Percentiles rank a stretch among this genome's conserved stretches.
phyloP scores from a whole-genome alignment of 2,797 vertebrate species.

The Botia almorhae region DNA sequence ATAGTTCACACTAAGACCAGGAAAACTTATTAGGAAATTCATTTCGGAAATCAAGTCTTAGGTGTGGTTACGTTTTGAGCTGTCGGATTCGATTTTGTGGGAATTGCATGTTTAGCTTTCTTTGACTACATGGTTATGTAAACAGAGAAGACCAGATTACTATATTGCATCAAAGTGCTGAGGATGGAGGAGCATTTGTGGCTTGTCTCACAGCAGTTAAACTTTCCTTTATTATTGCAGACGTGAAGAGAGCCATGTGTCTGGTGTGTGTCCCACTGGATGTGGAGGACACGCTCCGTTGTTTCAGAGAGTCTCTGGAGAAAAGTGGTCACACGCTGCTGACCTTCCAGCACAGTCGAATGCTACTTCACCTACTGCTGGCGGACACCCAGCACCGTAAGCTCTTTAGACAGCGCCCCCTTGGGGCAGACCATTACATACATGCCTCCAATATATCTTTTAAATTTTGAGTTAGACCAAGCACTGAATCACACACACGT shows the following conservation, averaged over 20 bases:
- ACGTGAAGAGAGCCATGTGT: constrained; percentile 70
- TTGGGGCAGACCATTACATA: background rate
- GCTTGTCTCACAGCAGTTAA: constrained; percentile 1
- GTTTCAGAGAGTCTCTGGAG: constrained; percentile 83
- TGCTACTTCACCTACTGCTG: constrained; percentile 83
- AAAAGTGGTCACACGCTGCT: constrained; percentile 78
- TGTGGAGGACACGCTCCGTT: constrained; percentile 83
- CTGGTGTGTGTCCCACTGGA: constrained; percentile 87
- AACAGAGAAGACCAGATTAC: no score
- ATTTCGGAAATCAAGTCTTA: no score
- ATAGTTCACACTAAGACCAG: no score
- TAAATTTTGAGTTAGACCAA: background rate
- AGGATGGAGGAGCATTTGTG: no score
- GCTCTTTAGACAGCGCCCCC: constrained; percentile 24
- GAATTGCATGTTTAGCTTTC: no score
- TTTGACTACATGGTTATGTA: no score
- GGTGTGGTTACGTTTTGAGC: no score
- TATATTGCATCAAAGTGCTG: no score
- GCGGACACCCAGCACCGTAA: constrained; percentile 82
- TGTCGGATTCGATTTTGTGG: no score
- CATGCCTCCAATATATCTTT: background rate
- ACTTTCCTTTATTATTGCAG: constrained; percentile 68
- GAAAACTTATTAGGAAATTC: no score
- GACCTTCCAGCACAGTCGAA: constrained; percentile 85
- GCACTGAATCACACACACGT: background rate